A percentile compares a stretch with the other conserved stretches of the same genome.
phyloP scores from a whole-genome alignment of 2,888 invertebrate genomes.

The Diplazon laetatorius region DNA sequence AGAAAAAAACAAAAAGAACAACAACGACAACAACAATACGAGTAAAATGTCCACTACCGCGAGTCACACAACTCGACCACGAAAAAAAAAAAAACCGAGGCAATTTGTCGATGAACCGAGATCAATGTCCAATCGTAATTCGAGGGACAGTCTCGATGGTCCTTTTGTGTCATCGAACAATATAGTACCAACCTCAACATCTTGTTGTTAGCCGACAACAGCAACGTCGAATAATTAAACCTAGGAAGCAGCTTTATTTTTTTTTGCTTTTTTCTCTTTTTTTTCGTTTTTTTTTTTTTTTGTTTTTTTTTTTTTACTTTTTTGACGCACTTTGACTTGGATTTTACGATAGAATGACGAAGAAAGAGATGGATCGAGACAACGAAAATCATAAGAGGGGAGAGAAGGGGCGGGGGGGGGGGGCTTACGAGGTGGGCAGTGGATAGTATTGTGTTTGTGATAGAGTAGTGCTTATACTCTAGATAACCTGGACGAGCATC shows the following conservation, averaged over 20 bases:
- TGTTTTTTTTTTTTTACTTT: conserved; percentile 44
- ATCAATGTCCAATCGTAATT: background rate
- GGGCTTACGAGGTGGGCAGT: conserved; percentile 80
- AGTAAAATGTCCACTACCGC: background rate
- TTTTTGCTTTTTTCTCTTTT: conserved; percentile 41
- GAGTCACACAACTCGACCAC: conserved; percentile 10
- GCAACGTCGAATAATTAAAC: conserved; percentile 63
- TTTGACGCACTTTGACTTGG: conserved; percentile 45
- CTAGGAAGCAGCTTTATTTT: conserved; percentile 68
- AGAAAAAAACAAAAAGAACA: conserved; percentile 45
- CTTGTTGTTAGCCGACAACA: conserved; percentile 57
- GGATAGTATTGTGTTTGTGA: conserved; percentile 70
- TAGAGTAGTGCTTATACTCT: conserved; percentile 76
- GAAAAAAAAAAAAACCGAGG: conserved; percentile 1
- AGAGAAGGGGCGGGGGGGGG: conserved; percentile 43
- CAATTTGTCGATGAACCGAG: background rate
- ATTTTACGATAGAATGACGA: conserved; percentile 39
- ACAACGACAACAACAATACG: conserved; percentile 29
- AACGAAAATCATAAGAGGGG: conserved; percentile 9
- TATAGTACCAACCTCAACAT: conserved; percentile 66
- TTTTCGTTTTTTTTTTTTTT: conserved; percentile 26
- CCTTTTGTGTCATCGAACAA: background rate
- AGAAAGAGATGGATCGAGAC: conserved; percentile 12
- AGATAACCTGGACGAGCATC: conserved; percentile 77
- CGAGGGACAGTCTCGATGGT: conserved; percentile 52